Base-by-base conservation (phyloP, 2,797 vertebrate species). In the Xyrichtys novacula region DNA sequence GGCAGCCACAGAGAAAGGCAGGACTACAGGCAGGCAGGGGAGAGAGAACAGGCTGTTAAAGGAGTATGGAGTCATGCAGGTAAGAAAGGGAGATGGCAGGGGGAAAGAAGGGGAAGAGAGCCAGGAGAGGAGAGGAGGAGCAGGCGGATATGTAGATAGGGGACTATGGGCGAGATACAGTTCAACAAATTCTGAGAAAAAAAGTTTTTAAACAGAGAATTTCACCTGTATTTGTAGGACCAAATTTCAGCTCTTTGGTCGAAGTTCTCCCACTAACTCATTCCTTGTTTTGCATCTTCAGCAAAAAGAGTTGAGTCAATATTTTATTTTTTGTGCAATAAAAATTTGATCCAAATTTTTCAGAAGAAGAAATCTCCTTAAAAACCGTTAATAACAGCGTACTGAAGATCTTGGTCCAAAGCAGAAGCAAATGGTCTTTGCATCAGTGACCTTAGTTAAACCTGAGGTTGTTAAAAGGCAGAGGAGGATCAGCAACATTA, bases 1-100 rank as follows among this genome's bases (percentile, higher is more conserved):
- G 90, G 84, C 70, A 85, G 87, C 78, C 67, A 80, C 72, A 74
- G 76, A 67, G 76, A 58, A 52, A 69, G 66, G 80, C 70, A 75
- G 80, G 75, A 83, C 77, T 67, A 79, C 72, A 70, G 79, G 72
- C 53, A 81, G 59, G 57, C 49, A 68, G 55, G 61, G 34, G 50
- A 76, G 76, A 73, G 59, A 65, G 46, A 86, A 78, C 64, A 74
- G 81, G 78, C 74, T 85, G 83, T 84, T 78, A 78, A 70, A 80
- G 67, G 65, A 77, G 76, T 68, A 63, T 23, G 58, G 70, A 85
- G 80, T 66, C 71, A 75, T 28, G 7, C 48, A 85, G 78, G 86
- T 84, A 64, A 78, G 76, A 59, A 54, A 81, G 73, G 52, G 62
- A 60, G 73, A 74, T 23, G 10, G 48, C 46, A 59, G 56, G 43